Base-by-base conservation (phyloP, 2,888 invertebrate genomes). In the Trachelus iudaicus region DNA sequence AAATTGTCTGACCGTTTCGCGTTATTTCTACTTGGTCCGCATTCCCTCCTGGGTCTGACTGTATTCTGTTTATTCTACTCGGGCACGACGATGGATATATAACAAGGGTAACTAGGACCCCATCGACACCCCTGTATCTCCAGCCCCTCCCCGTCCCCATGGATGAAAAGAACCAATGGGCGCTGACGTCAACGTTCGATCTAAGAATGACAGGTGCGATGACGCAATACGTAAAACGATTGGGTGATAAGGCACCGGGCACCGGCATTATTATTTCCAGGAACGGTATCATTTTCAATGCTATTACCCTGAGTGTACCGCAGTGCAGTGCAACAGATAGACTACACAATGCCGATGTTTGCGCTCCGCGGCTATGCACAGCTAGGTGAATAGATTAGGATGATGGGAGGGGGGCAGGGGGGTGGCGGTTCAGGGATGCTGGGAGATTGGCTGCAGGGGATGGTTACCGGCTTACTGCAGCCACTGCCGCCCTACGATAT, bases 341-440 rank as follows among this genome's bases (percentile, higher is more conserved):
- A 85, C 83, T 37, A 88, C 88, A 87, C 88, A 87, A 88, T 87
- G 84, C 82, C 83, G 82, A 87, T 86, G 85, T 88, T 88, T 86
- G 85, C 82, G 73, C 79, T 80, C 40, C 79, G 81, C 79, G 80
- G 79, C 77, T 83, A 83, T 82, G 82, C 81, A 85, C 83, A 84
- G 84, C 80, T 83, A 81, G 81, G 78, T 76, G 80, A 84, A 86
- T 85, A 85, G 87, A 88, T 88, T 88, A 86, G 85, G 77, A 83
- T 83, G 87, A 86, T 87, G 84, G 86, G n/a, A n/a, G n/a, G n/a
- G n/a, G n/a, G n/a, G n/a, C n/a, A n/a, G n/a, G n/a, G n/a, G 82
- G 81, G 79, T 71, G 40, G 79, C 78, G 35, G 79, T 77, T 81
- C 80, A 79, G 79, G 79, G 79, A 13, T 33, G 31, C 23, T 69